Conservation (phyloP, 2,113 vertebrate species). For the Erinaceus europaeus region DNA sequence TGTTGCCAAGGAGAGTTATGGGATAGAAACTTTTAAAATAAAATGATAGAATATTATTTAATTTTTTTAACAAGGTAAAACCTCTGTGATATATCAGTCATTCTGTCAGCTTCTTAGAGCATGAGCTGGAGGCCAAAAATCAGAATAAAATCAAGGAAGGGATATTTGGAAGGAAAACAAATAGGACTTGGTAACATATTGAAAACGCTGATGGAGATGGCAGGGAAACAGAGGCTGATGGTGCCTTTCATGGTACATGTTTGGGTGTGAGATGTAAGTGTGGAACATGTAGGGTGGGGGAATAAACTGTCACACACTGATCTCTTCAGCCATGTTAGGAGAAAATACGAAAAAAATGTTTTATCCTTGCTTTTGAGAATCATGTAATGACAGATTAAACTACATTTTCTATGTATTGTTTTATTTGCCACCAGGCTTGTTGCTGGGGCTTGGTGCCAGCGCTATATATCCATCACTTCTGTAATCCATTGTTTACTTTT, state of each 20-base stretch:
- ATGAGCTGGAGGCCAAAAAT: not conserved
- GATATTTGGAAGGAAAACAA: not conserved
- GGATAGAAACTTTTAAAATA: too few species aligned
- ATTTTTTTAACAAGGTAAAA: not conserved
- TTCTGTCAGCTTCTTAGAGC: not conserved
- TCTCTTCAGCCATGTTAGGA: too few species aligned
- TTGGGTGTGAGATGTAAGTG: not conserved
- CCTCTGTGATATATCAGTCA: not conserved
- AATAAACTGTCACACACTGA: not conserved
- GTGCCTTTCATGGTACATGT: not conserved
- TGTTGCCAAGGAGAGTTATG: not conserved
- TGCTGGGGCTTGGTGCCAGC: too few species aligned
- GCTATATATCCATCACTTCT: too few species aligned
- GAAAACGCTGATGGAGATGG: not conserved
- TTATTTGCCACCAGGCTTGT: too few species aligned
- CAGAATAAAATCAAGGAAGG: not conserved
- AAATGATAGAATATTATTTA: not conserved
- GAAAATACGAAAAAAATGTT: too few species aligned
- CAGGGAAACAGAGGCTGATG: accelerated
- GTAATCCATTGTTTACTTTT: too few species aligned
- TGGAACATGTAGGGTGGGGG: not conserved
- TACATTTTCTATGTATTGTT: too few species aligned
- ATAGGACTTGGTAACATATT: not conserved
- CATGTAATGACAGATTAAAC: too few species aligned
- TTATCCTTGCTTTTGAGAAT: too few species aligned